Base-by-base conservation (phyloP, 2,113 vertebrate genomes). In the Lethenteron reissneri region DNA sequence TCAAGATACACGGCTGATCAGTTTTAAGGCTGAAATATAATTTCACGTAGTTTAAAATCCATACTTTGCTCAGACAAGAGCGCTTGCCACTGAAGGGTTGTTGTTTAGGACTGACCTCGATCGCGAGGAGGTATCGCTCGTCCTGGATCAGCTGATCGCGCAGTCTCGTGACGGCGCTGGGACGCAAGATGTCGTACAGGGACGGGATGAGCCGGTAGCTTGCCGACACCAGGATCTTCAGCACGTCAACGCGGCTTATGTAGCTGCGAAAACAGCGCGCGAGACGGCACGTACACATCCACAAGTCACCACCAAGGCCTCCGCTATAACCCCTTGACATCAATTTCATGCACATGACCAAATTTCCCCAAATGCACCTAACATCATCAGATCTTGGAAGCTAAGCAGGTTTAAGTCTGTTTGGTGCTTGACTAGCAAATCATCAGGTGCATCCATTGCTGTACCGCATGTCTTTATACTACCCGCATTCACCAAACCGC, bases 241-340 rank as follows among this genome's bases (percentile, higher is more conserved):
- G 81, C 59, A 99, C 86, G 56, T 95, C 94, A 4, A 99, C 90
- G 79, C 95, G 96, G 81, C 92, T 91, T 82, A 95, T 90, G 75
- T 95, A 99, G 78, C 94, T 97, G 75, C 10, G 71, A 11, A 59
- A 64, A 68, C 10, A 11, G n/a, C 41, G 41, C 3, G 41, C 41
- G 6, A 41, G 41, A 41, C 41, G 41, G 41, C 41, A 41, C 6
- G 41, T 41, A 41, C 41, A 41, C 41, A 6, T 41, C 41, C 41
- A 41, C 41, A 41, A 41, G 41, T 41, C 41, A 41, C 41, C 41
- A 41, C 41, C 41, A 41, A 41, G 41, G 41, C 41, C 41, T 41
- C 5, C 41, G 41, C 41, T 41, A 4, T 6, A 41, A 41, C 41
- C 41, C 41, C 41, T 41, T 41, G 41, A 41, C 6, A 41, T 41